Base-by-base conservation (phyloP, 2,113 vertebrate genomes). In the Urocolius indicus region DNA sequence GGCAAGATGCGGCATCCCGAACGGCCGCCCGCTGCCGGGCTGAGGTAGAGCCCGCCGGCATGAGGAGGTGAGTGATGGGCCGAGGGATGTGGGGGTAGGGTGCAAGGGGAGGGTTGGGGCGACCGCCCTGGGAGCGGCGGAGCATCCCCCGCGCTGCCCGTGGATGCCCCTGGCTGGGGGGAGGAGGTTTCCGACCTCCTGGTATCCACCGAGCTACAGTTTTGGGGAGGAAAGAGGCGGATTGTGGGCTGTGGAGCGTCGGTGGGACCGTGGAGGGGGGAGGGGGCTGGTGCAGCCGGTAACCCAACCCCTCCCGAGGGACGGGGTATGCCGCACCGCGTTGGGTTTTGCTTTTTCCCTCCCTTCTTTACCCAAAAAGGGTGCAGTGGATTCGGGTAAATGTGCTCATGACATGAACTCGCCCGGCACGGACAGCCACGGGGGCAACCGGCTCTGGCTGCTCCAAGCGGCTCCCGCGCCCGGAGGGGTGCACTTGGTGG, bases 51-150 rank as follows among this genome's bases (percentile, higher is more conserved):
- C 75, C 73, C 58, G 81, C 83, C 83, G 82, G 71, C 87, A 91
- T 91, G 89, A 71, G 93, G 92, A 89, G 96, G 96, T 93, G 93
- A 96, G 96, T 71, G 81, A 41, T 9, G 61, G 76, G 90, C 78
- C 27, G 72, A 89, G 45, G 83, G 51, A 12, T 15, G 36, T 3
- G 21, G 19, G 23, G 9, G 57, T n/a, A 24, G 11, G 22, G 30
- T 43, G 5, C 38, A 41, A 15, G 38, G 32, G 30, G 22, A 10
- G 74, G 58, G 58, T 11, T 10, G 29, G 57, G 45, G 57, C 24
- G 15, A 43, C 21, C 51, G 38, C 30, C 55, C 55, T 17, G 55
- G 29, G 18, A 30, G 29, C 55, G 16, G 16, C 30, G 29, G 63
- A 71, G 74, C 74, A 57, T 77, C 80, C 13, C 34, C 59, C 34